Base-by-base conservation (phyloP, 2,797 vertebrate species). In the Vipera latastei region DNA sequence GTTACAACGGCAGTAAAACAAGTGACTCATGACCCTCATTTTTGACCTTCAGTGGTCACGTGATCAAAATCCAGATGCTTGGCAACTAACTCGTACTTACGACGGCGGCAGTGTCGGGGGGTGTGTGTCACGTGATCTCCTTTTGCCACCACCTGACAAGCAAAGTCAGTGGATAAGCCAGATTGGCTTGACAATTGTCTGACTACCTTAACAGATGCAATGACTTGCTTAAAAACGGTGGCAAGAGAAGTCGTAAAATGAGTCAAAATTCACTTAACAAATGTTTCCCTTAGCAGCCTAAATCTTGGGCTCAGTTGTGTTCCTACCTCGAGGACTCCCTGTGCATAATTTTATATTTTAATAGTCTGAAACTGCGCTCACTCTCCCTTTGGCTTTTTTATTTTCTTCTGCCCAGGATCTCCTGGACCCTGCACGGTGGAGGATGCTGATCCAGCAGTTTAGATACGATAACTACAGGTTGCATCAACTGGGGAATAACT, bases 391-490 rank as follows among this genome's bases (percentile, higher is more conserved):
- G 25, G 26, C 28, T 63, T 61, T 61, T 86, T 6, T 63, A 91
- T 93, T 25, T 95, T 16, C 18, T 92, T 95, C 94, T 95, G 93
- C 92, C 92, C 93, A 99, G 99, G 99, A 99, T 97, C 99, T 99
- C 93, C 97, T 99, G 98, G 99, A 99, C 98, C 99, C 99, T 4
- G 99, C 98, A 63, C 98, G 99, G 96, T 99, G 99, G 99, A 99
- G 99, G 96, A 99, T 99, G 99, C 98, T 99, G 95, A 99, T 99
- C 96, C 99, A 99, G 96, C 99, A 99, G 97, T 99, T 99, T 95
- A 98, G 99, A 95, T 99, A 99, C 28, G 99, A 99, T 97, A 99
- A 99, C 98, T 99, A 99, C 98, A 98, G 99, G 97, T 98, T 99
- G 97, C 99, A 99, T 97, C 99, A 99, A 97, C 98, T 99, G 98